A percentile compares a stretch with the other conserved stretches of the same genome.
phyloP scores from a whole-genome alignment of 1,140 invertebrate genomes.

The Drosophila pseudoananassae region DNA sequence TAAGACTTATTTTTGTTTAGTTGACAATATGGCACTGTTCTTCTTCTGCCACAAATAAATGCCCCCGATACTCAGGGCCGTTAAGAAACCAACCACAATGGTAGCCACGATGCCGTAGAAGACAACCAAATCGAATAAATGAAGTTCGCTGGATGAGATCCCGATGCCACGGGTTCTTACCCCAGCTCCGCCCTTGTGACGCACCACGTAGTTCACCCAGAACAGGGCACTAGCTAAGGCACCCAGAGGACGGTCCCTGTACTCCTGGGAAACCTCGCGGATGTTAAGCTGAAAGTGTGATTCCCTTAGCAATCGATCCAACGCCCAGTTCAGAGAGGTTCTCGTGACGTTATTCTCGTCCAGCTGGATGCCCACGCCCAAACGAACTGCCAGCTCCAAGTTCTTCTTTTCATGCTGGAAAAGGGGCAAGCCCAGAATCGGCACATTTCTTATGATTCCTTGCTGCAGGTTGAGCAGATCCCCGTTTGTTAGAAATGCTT shows the following conservation, averaged over 20 bases:
- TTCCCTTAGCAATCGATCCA: constrained; percentile 55
- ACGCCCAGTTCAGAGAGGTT: constrained; percentile 64
- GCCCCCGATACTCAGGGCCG: constrained; percentile 31
- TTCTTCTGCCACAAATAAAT: constrained; percentile 48
- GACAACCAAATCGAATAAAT: constrained; percentile 68
- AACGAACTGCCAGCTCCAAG: constrained; percentile 75
- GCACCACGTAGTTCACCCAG: constrained; percentile 87
- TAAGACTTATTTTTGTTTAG: constrained; percentile 62
- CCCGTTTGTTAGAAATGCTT: constrained; percentile 86
- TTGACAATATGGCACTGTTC: constrained; percentile 31
- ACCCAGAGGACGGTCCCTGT: constrained; percentile 85
- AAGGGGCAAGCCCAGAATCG: constrained; percentile 85
- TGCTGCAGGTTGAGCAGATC: constrained; percentile 86
- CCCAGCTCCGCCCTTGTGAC: constrained; percentile 85
- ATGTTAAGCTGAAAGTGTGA: constrained; percentile 78
- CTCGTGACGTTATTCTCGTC: constrained; percentile 62
- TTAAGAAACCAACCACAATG: constrained; percentile 27
- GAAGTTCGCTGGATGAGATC: constrained; percentile 63
- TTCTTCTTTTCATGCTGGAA: constrained; percentile 83
- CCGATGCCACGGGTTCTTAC: constrained; percentile 63
- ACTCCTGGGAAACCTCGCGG: constrained; percentile 84
- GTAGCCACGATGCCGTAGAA: constrained; percentile 53
- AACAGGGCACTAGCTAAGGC: constrained; percentile 86
- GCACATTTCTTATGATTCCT: constrained; percentile 85
- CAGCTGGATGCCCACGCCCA: constrained; percentile 64